Evolutionary conservation across 2,888 invertebrate species (phyloP).

Genomic region (Thymelicus sylvestris): DNA sequence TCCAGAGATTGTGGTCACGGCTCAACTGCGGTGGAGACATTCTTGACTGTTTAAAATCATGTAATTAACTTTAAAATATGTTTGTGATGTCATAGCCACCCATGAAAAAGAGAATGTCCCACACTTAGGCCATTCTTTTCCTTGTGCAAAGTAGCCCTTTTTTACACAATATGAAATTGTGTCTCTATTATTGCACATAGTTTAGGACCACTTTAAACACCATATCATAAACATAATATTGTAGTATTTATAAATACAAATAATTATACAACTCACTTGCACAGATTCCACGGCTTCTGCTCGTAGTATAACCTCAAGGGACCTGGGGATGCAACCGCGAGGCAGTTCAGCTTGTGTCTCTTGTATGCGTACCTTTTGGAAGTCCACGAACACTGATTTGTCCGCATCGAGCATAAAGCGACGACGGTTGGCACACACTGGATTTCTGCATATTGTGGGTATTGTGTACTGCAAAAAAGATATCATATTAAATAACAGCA

Average conservation of each 20-base stretch:
- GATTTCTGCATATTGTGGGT: constrained; percentile 98
- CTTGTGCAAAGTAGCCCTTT: too few relatives aligned
- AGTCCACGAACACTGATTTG: constrained; percentile 98
- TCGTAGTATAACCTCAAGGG: constrained; percentile 96
- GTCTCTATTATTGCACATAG: too few relatives aligned
- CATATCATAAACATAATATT: too few relatives aligned
- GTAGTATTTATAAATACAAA: not conserved
- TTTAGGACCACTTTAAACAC: too few relatives aligned
- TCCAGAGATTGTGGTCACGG: too few relatives aligned
- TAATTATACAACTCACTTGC: constrained; percentile 85
- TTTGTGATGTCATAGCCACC: too few relatives aligned
- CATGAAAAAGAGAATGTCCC: too few relatives aligned
- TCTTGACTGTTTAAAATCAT: too few relatives aligned
- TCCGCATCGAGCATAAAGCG: constrained; percentile 96
- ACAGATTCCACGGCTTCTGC: constrained; percentile 98
- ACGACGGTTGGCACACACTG: constrained; percentile 96
- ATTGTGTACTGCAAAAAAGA: constrained; percentile 91
- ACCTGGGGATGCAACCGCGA: constrained; percentile 97
- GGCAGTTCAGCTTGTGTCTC: constrained; percentile 99
- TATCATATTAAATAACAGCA: not conserved
- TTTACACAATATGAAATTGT: too few relatives aligned
- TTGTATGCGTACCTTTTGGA: constrained; percentile 98
- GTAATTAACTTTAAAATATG: too few relatives aligned
- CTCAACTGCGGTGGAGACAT: too few relatives aligned
- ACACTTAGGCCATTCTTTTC: too few relatives aligned